Base-by-base conservation (phyloP, 2,113 vertebrate species). In the Urocolius indicus region DNA sequence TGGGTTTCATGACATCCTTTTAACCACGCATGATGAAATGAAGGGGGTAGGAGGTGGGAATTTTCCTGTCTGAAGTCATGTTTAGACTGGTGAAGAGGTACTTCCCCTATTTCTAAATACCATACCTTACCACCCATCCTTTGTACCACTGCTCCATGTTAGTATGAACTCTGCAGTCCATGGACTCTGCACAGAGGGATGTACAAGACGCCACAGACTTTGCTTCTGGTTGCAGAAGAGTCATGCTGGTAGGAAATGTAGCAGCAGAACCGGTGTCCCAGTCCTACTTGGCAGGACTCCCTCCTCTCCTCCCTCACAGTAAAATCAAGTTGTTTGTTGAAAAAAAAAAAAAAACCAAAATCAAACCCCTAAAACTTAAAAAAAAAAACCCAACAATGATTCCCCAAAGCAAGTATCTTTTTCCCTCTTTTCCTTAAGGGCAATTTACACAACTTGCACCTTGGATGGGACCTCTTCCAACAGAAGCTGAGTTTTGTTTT, bases 381-480 rank as follows among this genome's bases (percentile, higher is more conserved):
- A 59, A 2, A 46, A 46, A 48, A 48, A 48, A 11, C 46, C 16
- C 9, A 41, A 36, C 66, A 85, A 63, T 59, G 43, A 22, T 48
- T 36, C 80, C 51, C 62, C 43, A 17, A 6, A 82, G 51, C 38
- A 67, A 87, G 48, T 4, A 0, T 83, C 68, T 32, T 62, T 86
- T 72, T 59, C 21, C 45, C 54, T 54, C 41, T n/a, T 22, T 52
- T 48, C 27, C 57, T 77, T 76, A 36, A 73, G 71, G 91, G 74
- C 20, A 59, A 75, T 75, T 96, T 94, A 79, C 65, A 82, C 89
- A 94, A 96, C 74, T 71, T 78, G 13, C 84, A 72, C 34, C 63
- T 94, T 77, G 82, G 67, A n/a, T 36, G 58, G 91, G 67, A 82
- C 30, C 34, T 57, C 65, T 87, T 87, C 95, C 93, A 97, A 52